phyloP scores from a whole-genome alignment of 2,888 invertebrate genomes.

The Trichopoda pennipes region DNA sequence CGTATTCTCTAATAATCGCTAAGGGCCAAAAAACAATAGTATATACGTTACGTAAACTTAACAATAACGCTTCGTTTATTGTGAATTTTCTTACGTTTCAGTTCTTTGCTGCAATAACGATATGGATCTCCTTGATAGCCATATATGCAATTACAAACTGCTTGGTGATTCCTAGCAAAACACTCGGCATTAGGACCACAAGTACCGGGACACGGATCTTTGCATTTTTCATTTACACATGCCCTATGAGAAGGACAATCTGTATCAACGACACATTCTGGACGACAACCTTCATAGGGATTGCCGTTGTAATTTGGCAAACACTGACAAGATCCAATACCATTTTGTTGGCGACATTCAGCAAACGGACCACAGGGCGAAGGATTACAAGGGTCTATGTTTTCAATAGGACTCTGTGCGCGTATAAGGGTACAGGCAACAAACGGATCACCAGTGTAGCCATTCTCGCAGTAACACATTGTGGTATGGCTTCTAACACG shows the following conservation, averaged over 20 bases:
- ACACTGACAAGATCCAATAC: slow-evolving; percentile 87
- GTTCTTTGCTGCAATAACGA: slow-evolving; percentile 82
- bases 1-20: slow-evolving; percentile 74
- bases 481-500: slow-evolving; percentile 89
- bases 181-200: slow-evolving; percentile 89
- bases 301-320: slow-evolving; percentile 87
- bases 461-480: slow-evolving; percentile 86
- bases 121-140: slow-evolving; percentile 90
- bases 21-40: slow-evolving; percentile 10
- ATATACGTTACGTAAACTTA: neutral
- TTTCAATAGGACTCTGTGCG: slow-evolving; percentile 72
- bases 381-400: slow-evolving; percentile 86
- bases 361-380: slow-evolving; percentile 92
- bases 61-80: too few species aligned
- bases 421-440: slow-evolving; percentile 82
- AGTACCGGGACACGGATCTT: slow-evolving; percentile 89
- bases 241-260: slow-evolving; percentile 87
- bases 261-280: slow-evolving; percentile 87
- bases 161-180: slow-evolving; percentile 87
- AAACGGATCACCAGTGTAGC: slow-evolving; percentile 79
- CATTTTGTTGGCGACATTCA: slow-evolving; percentile 85
- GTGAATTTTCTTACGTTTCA: slow-evolving; percentile 81
- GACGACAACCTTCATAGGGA: slow-evolving; percentile 89
- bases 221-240: slow-evolving; percentile 87
- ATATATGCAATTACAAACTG: slow-evolving; percentile 85